Evolutionary conservation across 2,113 vertebrate species (phyloP).

Genomic region (Cairina moschata): DNA sequence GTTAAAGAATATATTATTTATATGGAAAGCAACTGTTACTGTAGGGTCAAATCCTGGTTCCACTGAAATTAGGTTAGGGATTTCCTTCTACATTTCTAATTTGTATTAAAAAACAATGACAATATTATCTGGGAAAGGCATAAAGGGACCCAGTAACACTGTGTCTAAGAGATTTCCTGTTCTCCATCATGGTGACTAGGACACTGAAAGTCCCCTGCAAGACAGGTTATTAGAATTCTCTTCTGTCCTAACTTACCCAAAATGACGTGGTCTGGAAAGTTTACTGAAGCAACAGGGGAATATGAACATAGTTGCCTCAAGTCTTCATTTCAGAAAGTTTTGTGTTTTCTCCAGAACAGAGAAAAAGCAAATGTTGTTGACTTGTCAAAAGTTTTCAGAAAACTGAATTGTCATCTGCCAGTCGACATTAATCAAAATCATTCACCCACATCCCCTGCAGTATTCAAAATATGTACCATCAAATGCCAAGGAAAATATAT

Average conservation of each 20-base stretch:
- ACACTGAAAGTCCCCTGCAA: not conserved
- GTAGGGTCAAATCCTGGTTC: not conserved
- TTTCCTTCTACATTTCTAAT: not conserved
- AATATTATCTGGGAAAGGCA: not conserved
- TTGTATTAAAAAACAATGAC: not conserved
- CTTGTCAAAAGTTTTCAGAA: conserved; percentile 17
- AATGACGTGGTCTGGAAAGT: not conserved
- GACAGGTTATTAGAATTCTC: not conserved
- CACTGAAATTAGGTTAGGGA: not conserved
- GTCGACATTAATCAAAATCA: conserved; percentile 20
- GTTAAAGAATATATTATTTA: not conserved
- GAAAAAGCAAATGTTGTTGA: not conserved
- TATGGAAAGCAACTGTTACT: not conserved
- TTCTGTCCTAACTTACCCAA: not conserved
- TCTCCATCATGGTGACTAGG: not conserved
- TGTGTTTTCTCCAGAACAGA: not conserved
- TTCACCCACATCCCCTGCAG: not conserved
- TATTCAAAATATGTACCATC: not conserved
- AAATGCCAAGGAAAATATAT: conserved; percentile 9
- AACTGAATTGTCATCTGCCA: conserved; percentile 20
- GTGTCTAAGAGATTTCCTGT: not conserved
- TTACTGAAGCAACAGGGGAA: not conserved
- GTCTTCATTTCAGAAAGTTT: conserved; percentile 4
- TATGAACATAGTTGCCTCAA: not conserved
- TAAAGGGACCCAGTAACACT: not conserved